Conservation (phyloP, 2,888 invertebrate genomes). For the Agrilus mali region DNA sequence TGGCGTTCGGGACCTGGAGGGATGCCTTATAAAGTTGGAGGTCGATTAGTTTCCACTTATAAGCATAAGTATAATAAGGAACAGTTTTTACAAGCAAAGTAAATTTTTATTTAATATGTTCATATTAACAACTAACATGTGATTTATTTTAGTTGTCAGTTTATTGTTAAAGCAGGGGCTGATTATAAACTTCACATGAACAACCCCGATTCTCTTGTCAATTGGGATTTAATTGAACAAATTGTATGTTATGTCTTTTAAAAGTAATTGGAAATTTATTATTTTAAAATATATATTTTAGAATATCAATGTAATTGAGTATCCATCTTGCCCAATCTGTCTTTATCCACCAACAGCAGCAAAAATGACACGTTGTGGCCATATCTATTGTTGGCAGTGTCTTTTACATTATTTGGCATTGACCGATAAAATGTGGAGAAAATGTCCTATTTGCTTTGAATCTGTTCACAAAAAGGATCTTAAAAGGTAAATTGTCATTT, state of each 20-base stretch:
- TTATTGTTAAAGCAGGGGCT: conserved; percentile 73
- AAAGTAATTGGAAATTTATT: conserved; percentile 1
- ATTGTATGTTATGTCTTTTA: conserved; percentile 51
- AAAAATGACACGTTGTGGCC: conserved; percentile 89
- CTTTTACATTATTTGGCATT: conserved; percentile 82
- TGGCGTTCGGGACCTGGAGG: conserved; percentile 21
- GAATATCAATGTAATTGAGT: conserved; percentile 52
- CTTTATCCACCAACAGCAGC: conserved; percentile 75
- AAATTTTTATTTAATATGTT: conserved; percentile 28
- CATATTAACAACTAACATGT: neutral
- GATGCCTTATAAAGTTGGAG: conserved; percentile 12
- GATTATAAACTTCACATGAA: conserved; percentile 66
- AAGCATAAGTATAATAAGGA: conserved; percentile 81
- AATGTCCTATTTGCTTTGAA: conserved; percentile 90
- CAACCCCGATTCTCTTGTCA: conserved; percentile 80
- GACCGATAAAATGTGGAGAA: conserved; percentile 68
- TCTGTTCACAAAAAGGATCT: conserved; percentile 67
- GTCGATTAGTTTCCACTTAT: conserved; percentile 35
- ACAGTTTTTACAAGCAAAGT: conserved; percentile 91
- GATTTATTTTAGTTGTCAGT: conserved; percentile 67
- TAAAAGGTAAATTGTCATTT: conserved; percentile 54
- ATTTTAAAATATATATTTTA: conserved; percentile 21
- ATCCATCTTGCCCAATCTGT: conserved; percentile 83
- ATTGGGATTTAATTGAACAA: conserved; percentile 89
- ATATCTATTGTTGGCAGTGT: conserved; percentile 94